Conservation (phyloP, 2,797 vertebrate genomes). For the Anguilla pacifica region DNA sequence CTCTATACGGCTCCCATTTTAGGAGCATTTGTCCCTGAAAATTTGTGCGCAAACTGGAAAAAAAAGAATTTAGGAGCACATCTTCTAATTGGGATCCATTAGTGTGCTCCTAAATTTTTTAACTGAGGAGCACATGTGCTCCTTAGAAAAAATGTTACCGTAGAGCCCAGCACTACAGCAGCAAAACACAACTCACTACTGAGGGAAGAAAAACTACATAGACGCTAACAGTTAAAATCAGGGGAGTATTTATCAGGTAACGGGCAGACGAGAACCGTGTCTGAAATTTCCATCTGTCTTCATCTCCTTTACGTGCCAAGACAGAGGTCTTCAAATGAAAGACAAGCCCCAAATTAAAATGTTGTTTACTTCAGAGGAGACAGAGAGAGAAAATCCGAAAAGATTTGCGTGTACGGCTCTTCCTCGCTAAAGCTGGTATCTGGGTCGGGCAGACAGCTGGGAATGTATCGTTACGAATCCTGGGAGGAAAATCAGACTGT, state of each 20-base stretch:
- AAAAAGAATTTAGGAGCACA: too few relatives aligned
- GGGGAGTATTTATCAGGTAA: neutral
- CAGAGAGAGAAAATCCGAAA: neutral
- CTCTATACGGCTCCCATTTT: too few relatives aligned
- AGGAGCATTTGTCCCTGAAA: too few relatives aligned
- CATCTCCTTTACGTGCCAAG: slow-evolving; percentile 36
- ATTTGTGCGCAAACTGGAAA: too few relatives aligned
- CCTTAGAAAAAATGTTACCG: too few relatives aligned
- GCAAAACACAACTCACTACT: neutral
- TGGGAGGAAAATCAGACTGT: slow-evolving; percentile 60
- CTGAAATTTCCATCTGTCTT: slow-evolving; percentile 7
- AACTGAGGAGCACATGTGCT: too few relatives aligned
- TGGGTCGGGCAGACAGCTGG: slow-evolving; percentile 60
- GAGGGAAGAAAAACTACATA: neutral
- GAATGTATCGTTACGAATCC: slow-evolving; percentile 56
- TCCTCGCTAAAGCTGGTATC: slow-evolving; percentile 47
- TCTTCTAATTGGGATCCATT: too few relatives aligned
- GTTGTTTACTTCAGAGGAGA: neutral
- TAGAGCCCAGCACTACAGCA: neutral
- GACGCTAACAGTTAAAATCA: neutral
- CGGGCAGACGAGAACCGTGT: neutral
- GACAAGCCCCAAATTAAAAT: slow-evolving; percentile 42
- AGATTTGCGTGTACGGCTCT: slow-evolving; percentile 44
- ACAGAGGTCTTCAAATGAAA: slow-evolving; percentile 40
- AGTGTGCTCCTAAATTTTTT: too few relatives aligned